Evolutionary conservation across 2,888 invertebrate genomes (phyloP), one percentile per base, ranked within the genome.

Genomic region (Gymnosoma rotundatum): DNA sequence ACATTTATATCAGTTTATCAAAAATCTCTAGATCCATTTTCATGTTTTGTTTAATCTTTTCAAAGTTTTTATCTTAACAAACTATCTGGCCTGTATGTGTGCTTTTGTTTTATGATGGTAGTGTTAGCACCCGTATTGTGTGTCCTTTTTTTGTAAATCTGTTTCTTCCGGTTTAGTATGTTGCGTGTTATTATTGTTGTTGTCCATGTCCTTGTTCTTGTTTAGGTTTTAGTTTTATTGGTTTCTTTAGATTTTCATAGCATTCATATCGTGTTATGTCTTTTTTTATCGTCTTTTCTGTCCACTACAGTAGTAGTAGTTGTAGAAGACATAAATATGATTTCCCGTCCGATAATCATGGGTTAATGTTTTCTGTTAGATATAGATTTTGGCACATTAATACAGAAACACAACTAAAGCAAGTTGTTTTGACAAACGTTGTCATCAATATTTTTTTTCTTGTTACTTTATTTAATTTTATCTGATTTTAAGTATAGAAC

Each of bases 331-430:
- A 42, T 20, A 12, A 50, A 20, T 36, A 16, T 61, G 9, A 45
- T 42, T 74, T 38, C 12, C n/a, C 6, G 36, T 9, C 6, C 61
- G 74, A 80, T 74, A 73, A 80, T 76, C 76, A 80, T 73, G 84
- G 84, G 84, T 80, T 81, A 84, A 74, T 81, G 78, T 80, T 58
- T 75, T 69, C 38, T 61, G 60, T 69, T 61, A 60, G 56, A 50
- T 58, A 67, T 64, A 21, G 54, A 61, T 78, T 69, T 61, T 66
- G 16, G 32, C 32, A 67, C 16, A 38, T 25, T 12, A 56, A 63
- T 32, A 38, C 42, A 18, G 14, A 42, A 69, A 21, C 10, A 42
- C 42, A 32, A 45, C 14, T 9, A 74, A 80, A 80, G 36, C 74
- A 42, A 63, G 16, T 58, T 70, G 45, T 48, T 50, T 61, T 52